Base-by-base conservation (phyloP, 2,797 vertebrate species). In the Chrysocyon brachyurus region DNA sequence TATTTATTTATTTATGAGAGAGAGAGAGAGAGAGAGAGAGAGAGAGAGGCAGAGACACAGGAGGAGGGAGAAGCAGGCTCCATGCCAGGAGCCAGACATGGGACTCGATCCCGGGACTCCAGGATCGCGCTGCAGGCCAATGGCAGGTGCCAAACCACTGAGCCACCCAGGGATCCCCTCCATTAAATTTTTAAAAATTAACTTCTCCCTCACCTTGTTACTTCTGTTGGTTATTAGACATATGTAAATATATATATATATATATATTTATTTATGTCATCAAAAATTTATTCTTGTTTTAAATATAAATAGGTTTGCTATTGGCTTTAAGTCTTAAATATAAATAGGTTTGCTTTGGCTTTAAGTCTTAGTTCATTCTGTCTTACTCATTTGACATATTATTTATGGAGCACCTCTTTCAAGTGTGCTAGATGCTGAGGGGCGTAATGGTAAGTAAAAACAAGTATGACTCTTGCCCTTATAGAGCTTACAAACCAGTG, bases 301-400 rank as follows among this genome's bases (percentile, higher is more conserved):
- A 83, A 89, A 75, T 94, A 36, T 56, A 28, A 16, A 54, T 89
- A 75, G 56, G 33, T 87, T 90, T 94, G 9, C 78, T 73, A 8
- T 77, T 90, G 81, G 31, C 52, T 92, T 84, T 88, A 75, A 73
- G 52, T 83, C 59, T 92, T 92, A 46, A 46, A 46, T 46, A 46
- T 46, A 46, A 46, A 63, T n/a, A 46, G 64, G 49, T 87, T 90
- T 94, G 9, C 78, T 73, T 77, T 90, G 81, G 31, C 52, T 92
- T 84, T 88, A 75, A 73, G 52, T 83, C 59, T 92, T 84, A 89
- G 61, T 54, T 84, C 19, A 56, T 28, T 83, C 64, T 75, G 1
- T 75, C n/a, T 88, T 46, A 79, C 61, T 91, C 15, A 72, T 93
- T 79, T 93, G 85, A 61, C 11, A n/a, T 21, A 33, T 66, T 84